These are phyloP conservation scores for Silurus asotus DNA, from an alignment of 2,113 vertebrate species.

Conservation along the genomic window DNA sequence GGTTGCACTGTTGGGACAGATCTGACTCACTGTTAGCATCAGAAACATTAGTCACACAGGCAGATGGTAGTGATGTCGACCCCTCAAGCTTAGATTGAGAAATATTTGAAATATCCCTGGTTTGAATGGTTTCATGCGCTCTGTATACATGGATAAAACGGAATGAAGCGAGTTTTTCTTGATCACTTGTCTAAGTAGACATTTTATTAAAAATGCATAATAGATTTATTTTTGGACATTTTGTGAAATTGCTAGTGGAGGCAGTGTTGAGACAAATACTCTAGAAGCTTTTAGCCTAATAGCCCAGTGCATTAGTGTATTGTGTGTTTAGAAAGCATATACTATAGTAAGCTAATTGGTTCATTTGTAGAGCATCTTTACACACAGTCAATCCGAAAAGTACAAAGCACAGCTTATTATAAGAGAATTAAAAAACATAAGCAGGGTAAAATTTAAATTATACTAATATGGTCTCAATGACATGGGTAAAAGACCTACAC, in stretches of 20 bases:
- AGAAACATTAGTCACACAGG: neutral
- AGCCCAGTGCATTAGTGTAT: neutral
- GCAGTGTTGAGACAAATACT: neutral
- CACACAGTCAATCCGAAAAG: neutral
- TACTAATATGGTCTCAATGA: neutral
- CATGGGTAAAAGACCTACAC: neutral
- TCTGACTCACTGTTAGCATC: neutral
- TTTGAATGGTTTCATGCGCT: neutral
- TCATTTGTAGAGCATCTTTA: neutral
- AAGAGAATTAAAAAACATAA: neutral
- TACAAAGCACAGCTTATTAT: neutral
- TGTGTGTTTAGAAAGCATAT: neutral
- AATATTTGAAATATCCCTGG: neutral
- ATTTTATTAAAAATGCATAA: neutral
- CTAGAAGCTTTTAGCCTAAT: conserved; percentile 18
- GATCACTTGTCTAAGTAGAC: neutral
- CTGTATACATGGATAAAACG: neutral
- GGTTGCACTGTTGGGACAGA: neutral
- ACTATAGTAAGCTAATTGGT: neutral
- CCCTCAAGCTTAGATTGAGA: neutral
- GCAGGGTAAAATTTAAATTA: neutral
- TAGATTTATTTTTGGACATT: conserved; percentile 2
- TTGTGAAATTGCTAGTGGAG: neutral
- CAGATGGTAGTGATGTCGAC: neutral
- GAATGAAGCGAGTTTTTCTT: conserved; percentile 1